A percentile compares a stretch with the other conserved stretches of the same genome.
Conservation (phyloP, 2,113 vertebrate genomes). For the Lasiurus borealis region DNA sequence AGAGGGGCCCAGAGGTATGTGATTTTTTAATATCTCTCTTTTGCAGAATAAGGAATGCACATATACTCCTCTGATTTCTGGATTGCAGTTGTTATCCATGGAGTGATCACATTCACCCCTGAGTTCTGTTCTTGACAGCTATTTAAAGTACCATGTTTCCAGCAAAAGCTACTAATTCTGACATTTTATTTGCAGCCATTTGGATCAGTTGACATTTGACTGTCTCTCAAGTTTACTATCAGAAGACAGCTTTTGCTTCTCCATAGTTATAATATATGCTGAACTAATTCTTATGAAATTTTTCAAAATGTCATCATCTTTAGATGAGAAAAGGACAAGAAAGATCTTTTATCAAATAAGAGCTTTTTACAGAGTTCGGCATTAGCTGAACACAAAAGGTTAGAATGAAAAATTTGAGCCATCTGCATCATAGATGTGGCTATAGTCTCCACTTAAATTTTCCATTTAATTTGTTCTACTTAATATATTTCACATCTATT, state of each 20-base stretch:
- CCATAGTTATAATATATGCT: background rate
- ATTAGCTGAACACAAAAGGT: constrained; percentile 31
- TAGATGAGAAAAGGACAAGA: constrained; percentile 29
- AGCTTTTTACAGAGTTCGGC: background rate
- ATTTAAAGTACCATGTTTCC: background rate
- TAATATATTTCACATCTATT: background rate
- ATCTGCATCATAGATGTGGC: background rate
- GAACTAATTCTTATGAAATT: constrained; percentile 64
- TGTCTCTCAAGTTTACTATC: constrained; percentile 29
- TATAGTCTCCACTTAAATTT: constrained; percentile 11
- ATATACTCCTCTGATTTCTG: background rate
- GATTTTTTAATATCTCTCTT: background rate
- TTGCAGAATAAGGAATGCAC: background rate
- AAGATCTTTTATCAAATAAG: constrained; percentile 26
- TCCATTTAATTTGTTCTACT: background rate
- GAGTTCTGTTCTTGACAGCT: background rate
- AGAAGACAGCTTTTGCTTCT: constrained; percentile 35
- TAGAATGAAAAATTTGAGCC: constrained; percentile 7
- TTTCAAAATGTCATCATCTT: constrained; percentile 66
- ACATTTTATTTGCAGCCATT: constrained; percentile 57
- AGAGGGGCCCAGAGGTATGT: too few relatives aligned
- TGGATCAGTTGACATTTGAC: constrained; percentile 55
- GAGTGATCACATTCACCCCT: background rate
- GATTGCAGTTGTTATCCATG: background rate
- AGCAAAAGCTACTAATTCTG: background rate